Percentiles rank a stretch among this genome's conserved stretches.
Conservation (phyloP, 64 coral and sea anemone species). For the Orbicella faveolata region DNA sequence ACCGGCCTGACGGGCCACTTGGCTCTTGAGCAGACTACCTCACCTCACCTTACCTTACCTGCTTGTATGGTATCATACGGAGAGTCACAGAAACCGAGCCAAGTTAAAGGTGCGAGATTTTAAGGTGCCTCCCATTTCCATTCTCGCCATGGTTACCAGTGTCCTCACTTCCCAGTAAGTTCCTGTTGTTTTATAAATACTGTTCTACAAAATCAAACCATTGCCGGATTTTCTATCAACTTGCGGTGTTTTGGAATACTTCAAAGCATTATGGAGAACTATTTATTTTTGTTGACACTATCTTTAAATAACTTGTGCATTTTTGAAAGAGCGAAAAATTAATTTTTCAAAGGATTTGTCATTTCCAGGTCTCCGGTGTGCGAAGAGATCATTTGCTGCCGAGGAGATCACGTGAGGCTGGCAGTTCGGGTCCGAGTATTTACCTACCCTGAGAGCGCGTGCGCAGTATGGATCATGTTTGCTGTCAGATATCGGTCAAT, state of each 20-base stretch:
- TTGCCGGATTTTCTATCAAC: too few relatives aligned
- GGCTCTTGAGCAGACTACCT: not conserved
- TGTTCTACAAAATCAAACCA: too few relatives aligned
- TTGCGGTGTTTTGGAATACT: too few relatives aligned
- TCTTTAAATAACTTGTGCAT: too few relatives aligned
- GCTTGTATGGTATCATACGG: not conserved
- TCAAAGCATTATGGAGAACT: too few relatives aligned
- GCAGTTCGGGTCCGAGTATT: conserved; percentile 89
- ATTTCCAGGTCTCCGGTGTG: conserved; percentile 82
- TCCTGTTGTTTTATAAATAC: too few relatives aligned
- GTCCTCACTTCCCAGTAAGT: too few relatives aligned
- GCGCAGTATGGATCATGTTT: conserved; percentile 99
- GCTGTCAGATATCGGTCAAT: conserved; percentile 95
- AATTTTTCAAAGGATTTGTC: not conserved
- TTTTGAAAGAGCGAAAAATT: too few relatives aligned
- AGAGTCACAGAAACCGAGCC: not conserved
- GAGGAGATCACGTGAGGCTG: conserved; percentile 91
- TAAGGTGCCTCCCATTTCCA: not conserved
- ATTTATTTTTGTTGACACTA: too few relatives aligned
- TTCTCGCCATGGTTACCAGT: not conserved
- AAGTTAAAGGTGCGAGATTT: too few relatives aligned
- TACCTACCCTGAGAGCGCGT: conserved; percentile 88
- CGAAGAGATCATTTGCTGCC: conserved; percentile 95
- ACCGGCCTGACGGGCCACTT: too few relatives aligned
- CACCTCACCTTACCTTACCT: not conserved